Percentiles rank a stretch among this genome's conserved stretches.
Evolutionary conservation across 2,888 invertebrate species (phyloP).

Genomic region (Anagyrus pseudococci): DNA sequence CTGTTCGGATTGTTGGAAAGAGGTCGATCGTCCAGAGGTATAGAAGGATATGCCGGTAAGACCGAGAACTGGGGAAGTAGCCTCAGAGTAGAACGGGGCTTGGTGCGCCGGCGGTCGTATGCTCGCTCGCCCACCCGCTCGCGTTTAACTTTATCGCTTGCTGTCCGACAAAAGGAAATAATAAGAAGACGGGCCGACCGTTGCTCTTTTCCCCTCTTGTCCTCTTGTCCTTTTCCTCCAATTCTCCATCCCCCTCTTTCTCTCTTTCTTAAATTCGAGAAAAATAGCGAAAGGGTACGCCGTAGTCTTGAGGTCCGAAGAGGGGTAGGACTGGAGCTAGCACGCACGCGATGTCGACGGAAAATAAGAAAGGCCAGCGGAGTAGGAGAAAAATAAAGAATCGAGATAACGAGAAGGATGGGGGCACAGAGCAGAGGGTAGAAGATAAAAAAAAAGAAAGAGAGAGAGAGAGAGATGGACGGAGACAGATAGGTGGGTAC

Average conservation of each 20-base stretch:
- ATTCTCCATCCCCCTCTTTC: neutral
- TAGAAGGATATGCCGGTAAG: too few species aligned
- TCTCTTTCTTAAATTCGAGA: slow-evolving; percentile 2
- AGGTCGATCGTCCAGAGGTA: too few species aligned
- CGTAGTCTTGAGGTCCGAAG: slow-evolving; percentile 1
- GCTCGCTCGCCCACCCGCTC: neutral
- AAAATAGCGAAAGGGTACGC: slow-evolving; percentile 19
- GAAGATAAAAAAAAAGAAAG: too few species aligned
- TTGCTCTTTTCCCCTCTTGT: neutral
- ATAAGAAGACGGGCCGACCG: slow-evolving; percentile 4
- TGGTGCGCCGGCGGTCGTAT: neutral
- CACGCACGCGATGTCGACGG: slow-evolving; percentile 4
- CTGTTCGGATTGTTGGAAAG: too few species aligned
- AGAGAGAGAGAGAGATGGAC: slow-evolving; percentile 29
- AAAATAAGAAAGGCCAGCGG: slow-evolving; percentile 7
- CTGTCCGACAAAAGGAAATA: slow-evolving; percentile 26
- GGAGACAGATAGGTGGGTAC: neutral
- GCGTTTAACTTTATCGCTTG: slow-evolving; percentile 19
- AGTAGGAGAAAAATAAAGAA: neutral
- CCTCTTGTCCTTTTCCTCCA: neutral
- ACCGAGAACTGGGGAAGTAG: neutral
- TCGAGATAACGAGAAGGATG: slow-evolving; percentile 1
- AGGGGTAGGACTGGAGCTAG: neutral
- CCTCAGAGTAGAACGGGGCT: neutral
- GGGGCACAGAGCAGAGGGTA: slow-evolving; percentile 5